Conservation (phyloP, 2,797 vertebrate species). For the Ctenosaura bakeri region DNA sequence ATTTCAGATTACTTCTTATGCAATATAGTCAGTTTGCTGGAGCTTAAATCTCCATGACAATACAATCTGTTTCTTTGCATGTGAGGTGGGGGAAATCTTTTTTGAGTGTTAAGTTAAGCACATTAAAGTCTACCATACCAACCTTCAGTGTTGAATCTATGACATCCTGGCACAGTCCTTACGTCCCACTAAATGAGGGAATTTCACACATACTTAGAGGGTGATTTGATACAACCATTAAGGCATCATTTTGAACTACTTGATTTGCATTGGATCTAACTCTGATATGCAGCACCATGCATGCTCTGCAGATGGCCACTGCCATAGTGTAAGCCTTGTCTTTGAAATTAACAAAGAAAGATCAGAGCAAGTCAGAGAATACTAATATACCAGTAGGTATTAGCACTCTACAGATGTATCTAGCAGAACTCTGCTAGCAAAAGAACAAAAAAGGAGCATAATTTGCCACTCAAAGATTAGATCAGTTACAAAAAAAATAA, state of each 20-base stretch:
- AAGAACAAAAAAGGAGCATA: background rate
- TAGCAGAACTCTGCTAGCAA: background rate
- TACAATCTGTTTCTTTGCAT: background rate
- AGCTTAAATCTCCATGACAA: background rate
- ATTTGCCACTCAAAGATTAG: background rate
- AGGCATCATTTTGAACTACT: background rate
- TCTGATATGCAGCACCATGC: background rate
- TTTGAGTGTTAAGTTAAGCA: too few relatives aligned
- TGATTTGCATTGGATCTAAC: too few relatives aligned
- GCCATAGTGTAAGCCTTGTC: background rate
- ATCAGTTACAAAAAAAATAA: background rate
- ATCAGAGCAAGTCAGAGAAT: background rate
- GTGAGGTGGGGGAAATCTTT: background rate
- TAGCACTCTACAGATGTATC: background rate
- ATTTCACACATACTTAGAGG: background rate
- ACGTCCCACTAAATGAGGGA: background rate
- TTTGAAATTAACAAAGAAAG: background rate
- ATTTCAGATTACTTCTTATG: background rate
- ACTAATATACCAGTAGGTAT: background rate
- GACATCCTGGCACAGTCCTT: background rate
- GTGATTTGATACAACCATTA: background rate
- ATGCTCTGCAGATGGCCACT: background rate
- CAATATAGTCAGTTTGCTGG: background rate
- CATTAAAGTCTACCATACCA: too few relatives aligned
- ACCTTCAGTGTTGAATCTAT: too few relatives aligned